Evolutionary conservation across 2,113 vertebrate genomes (phyloP).

Genomic region (Oreotrochilus melanogaster): DNA sequence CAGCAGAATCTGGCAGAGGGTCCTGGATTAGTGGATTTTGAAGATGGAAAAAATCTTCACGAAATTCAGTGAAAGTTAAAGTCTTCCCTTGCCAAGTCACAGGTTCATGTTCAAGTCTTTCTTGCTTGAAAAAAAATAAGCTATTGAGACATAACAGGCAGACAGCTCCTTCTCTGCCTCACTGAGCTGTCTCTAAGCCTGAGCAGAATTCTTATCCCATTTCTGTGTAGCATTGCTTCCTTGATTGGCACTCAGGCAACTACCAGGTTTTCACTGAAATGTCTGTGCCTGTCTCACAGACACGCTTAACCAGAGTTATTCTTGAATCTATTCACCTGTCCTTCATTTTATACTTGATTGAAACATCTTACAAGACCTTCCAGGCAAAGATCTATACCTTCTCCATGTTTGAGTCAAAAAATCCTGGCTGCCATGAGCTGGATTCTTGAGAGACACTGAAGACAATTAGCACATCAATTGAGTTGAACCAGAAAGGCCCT

Average conservation of each 20-base stretch:
- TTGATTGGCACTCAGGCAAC: not conserved
- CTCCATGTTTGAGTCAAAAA: not conserved
- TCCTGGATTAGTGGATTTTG: not conserved
- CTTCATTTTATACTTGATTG: not conserved
- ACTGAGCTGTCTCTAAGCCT: not conserved
- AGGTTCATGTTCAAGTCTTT: not conserved
- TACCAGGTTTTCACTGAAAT: not conserved
- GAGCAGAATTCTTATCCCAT: not conserved
- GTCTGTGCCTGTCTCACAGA: not conserved
- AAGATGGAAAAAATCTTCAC: not conserved
- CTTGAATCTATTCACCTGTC: not conserved
- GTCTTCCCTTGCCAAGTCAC: not conserved
- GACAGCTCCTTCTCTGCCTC: not conserved
- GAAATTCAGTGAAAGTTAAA: not conserved
- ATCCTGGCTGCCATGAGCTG: not conserved
- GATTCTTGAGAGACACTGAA: not conserved
- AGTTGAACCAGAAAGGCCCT: not conserved
- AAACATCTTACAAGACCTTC: not conserved
- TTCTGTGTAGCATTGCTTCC: not conserved
- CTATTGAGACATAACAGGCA: not conserved
- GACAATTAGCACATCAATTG: not conserved
- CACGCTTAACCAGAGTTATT: not conserved
- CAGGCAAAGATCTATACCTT: not conserved
- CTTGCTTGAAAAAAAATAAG: not conserved
- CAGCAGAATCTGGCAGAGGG: not conserved